These are phyloP conservation scores for Lasaia peninsularis DNA, from an alignment of 1,140 invertebrate genomes.

Conservation along the genomic window DNA sequence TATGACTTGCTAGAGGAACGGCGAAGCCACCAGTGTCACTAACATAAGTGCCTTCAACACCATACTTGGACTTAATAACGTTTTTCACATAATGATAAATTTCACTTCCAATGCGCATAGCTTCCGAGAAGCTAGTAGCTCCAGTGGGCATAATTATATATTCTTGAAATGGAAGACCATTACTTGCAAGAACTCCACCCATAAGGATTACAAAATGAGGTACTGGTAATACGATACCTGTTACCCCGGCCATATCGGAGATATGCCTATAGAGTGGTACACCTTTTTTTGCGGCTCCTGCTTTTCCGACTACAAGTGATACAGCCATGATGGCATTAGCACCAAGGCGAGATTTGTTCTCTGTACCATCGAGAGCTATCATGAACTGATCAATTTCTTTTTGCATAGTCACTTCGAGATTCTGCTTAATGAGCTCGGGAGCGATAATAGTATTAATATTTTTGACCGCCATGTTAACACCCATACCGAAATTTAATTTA, in stretches of 20 bases:
- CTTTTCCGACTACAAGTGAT: constrained; percentile 95
- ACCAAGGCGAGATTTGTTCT: constrained; percentile 95
- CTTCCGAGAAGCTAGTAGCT: constrained; percentile 93
- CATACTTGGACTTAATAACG: constrained; percentile 93
- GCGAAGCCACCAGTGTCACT: constrained; percentile 99
- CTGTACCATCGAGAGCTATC: constrained; percentile 94
- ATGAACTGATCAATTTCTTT: constrained; percentile 94
- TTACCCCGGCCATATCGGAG: constrained; percentile 94
- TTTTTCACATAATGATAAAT: constrained; percentile 96
- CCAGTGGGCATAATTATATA: constrained; percentile 94
- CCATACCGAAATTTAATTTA: constrained; percentile 92
- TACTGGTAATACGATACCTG: constrained; percentile 93
- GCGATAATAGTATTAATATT: constrained; percentile 94
- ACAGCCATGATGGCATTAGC: constrained; percentile 98
- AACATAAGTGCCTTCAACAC: constrained; percentile 94
- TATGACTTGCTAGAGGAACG: constrained; percentile 95
- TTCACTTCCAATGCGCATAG: constrained; percentile 98
- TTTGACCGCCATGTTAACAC: constrained; percentile 91
- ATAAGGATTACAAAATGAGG: constrained; percentile 99
- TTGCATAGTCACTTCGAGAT: constrained; percentile 93
- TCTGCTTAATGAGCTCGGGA: constrained; percentile 90
- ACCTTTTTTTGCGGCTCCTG: constrained; percentile 95
- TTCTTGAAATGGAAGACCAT: constrained; percentile 98
- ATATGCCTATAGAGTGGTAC: constrained; percentile 92
- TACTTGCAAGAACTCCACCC: constrained; percentile 97